Evolutionary conservation across 2,113 vertebrate genomes (phyloP), one percentile per base, ranked within the genome.

Genomic region (Danio rerio): DNA sequence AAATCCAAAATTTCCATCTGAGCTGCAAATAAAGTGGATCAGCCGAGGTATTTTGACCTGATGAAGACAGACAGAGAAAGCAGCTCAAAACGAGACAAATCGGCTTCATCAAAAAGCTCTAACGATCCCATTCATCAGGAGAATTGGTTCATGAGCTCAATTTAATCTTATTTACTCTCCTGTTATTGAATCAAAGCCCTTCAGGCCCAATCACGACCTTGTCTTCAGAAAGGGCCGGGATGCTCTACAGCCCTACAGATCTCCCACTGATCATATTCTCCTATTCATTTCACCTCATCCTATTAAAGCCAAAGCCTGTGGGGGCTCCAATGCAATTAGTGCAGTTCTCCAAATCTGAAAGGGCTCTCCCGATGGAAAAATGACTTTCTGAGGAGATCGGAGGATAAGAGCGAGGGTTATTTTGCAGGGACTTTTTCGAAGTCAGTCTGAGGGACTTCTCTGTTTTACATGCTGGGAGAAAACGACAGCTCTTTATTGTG

Each of bases 241-340:
- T 6, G 16, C 63, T 45, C 49, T 31, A 31, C 69, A 72, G 42
- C 15, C 13, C 81, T 15, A 59, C n/a, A 31, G 31, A 73, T 84
- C 83, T 88, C 85, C 18, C 78, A 87, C 86, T 85, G 86, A 92
- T 90, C 88, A 91, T 91, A 83, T 80, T 84, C 71, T 88, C 86
- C 61, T 74, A 65, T 75, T 89, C 87, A 86, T 88, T 89, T 90
- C 6, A 47, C 87, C 83, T 85, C 86, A 90, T 88, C 90, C 88
- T 91, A 92, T 91, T 90, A 91, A 84, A 78, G 58, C 5, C 0
- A 45, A 76, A 86, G 90, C 91, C 92, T 50, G 74, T 86, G 88
- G 91, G 83, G 86, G 82, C 85, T 58, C 62, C 58, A 76, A 86
- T 88, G 91, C 89, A 88, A 89, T 92, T 92, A 92, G 91, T 77